phyloP scores from a whole-genome alignment of 2,113 vertebrate species.

The Pongo pygmaeus region DNA sequence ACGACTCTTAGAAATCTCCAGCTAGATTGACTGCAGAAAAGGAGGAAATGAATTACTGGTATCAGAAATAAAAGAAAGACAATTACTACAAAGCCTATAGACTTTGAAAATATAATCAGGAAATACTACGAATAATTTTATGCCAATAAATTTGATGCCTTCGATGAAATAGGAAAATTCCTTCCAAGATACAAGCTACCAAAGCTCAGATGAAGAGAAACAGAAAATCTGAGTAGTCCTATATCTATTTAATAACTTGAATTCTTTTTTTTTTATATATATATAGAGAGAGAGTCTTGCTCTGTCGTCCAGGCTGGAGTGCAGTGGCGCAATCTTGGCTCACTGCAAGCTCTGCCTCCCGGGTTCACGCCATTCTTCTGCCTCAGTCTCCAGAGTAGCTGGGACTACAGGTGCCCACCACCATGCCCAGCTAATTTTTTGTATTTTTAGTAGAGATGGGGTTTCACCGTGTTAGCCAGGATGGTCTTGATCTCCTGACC shows the following conservation, averaged over 20 bases:
- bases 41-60: neutral
- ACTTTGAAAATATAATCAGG: neutral
- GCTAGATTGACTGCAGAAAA: neutral
- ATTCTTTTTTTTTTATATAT: neutral
- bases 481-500: too few relatives aligned
- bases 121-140: conserved; percentile 5
- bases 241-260: neutral
- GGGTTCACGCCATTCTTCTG: too few relatives aligned
- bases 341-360: too few relatives aligned
- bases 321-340: too few relatives aligned
- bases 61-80: neutral
- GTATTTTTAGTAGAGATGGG: too few relatives aligned
- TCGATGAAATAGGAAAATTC: neutral
- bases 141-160: neutral
- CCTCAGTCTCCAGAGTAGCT: too few relatives aligned
- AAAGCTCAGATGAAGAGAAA: neutral
- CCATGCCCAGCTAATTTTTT: too few relatives aligned
- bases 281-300: too few relatives aligned
- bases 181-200: neutral
- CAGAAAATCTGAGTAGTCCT: neutral
- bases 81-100: neutral
- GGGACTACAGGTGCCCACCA: too few relatives aligned
- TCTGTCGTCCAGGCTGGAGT: too few relatives aligned
- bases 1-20: neutral
- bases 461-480: too few relatives aligned